phyloP scores from a whole-genome alignment of 1,140 invertebrate species.

The Hesperophylax magnus region DNA sequence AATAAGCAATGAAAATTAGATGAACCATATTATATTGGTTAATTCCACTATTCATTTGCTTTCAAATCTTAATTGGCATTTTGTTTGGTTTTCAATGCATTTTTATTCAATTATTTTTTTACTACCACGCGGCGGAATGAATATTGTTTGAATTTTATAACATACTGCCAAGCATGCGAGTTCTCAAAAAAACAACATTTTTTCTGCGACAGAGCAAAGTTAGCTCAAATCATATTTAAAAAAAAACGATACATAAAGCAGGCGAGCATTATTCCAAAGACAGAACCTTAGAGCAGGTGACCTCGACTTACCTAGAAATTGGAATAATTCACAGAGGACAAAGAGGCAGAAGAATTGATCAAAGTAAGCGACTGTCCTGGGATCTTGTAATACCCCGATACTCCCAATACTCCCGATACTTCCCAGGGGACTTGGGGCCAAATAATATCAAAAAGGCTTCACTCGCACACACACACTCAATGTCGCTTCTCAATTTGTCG shows the following conservation, averaged over 20 bases:
- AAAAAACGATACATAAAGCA: neutral
- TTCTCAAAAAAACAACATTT: too few species aligned
- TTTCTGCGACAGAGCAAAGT: neutral
- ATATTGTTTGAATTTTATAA: too few species aligned
- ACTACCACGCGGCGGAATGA: too few species aligned
- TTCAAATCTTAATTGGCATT: too few species aligned
- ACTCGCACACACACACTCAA: neutral
- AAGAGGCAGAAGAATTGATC: conserved; percentile 38
- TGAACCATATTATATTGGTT: too few species aligned
- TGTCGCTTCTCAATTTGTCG: conserved; percentile 15
- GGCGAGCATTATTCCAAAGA: conserved; percentile 17
- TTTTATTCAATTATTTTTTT: too few species aligned
- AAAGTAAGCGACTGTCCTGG: neutral
- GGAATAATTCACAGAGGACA: conserved; percentile 13
- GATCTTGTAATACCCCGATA: neutral
- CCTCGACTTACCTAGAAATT: neutral
- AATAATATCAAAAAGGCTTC: conserved; percentile 30
- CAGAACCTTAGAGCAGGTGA: neutral
- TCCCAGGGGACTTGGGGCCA: neutral
- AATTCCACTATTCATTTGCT: too few species aligned
- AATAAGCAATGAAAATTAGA: too few species aligned
- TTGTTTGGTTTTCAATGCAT: too few species aligned
- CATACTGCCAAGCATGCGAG: too few species aligned
- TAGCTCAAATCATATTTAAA: neutral
- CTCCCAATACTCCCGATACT: neutral